These are phyloP conservation scores for Nyctibius bracteatus DNA, from an alignment of 2,113 vertebrate genomes.

Conservation along the genomic window DNA sequence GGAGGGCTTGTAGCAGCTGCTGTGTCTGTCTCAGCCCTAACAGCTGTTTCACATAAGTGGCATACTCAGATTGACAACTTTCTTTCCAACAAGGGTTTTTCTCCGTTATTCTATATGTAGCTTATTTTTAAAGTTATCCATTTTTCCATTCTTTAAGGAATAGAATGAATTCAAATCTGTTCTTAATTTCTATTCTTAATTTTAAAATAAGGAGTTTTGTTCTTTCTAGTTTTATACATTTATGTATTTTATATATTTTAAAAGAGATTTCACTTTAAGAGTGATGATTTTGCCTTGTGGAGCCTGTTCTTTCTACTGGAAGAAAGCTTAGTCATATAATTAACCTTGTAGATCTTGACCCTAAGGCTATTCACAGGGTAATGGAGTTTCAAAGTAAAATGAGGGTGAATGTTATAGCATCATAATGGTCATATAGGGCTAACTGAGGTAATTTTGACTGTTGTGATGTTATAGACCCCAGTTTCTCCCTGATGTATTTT, in stretches of 20 bases:
- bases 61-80: not conserved
- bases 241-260: not conserved
- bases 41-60: constrained; percentile 11
- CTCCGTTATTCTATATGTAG: not conserved
- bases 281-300: not conserved
- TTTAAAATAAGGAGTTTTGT: not conserved
- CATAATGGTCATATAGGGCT: not conserved
- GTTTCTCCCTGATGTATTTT: not conserved
- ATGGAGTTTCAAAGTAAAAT: not conserved
- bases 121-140: not conserved
- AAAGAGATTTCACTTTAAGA: not conserved
- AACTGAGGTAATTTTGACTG: not conserved
- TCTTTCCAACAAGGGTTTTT: not conserved
- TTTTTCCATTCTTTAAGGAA: not conserved
- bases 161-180: not conserved
- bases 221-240: not conserved
- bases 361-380: not conserved
- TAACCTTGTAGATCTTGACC: not conserved
- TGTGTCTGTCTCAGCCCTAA: not conserved
- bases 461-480: not conserved
- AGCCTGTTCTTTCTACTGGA: not conserved
- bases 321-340: not conserved
- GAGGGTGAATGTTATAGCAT: not conserved
- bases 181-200: not conserved
- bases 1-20: not conserved